Conservation (phyloP, 1,140 invertebrate species). For the Panulirus ornatus region DNA sequence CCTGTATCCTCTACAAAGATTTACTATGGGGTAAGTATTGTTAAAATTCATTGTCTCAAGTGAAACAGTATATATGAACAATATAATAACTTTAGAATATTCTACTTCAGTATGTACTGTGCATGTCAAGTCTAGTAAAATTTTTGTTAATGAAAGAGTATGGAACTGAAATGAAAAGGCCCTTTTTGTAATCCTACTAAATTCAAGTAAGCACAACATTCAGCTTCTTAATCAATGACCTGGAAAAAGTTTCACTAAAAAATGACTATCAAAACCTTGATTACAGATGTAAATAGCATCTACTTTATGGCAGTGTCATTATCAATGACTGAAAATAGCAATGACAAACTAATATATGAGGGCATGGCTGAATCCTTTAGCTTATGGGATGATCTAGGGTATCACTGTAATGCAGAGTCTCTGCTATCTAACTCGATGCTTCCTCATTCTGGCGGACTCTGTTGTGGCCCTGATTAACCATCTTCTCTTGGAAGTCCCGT, state of each 20-base stretch:
- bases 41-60: background rate
- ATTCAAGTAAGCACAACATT: background rate
- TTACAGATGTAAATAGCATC: background rate
- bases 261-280: background rate
- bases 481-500: constrained; percentile 64
- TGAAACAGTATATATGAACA: background rate
- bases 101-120: background rate
- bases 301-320: background rate
- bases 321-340: background rate
- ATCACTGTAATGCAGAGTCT: background rate
- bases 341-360: background rate
- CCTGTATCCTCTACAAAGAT: background rate
- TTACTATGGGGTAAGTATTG: background rate
- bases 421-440: background rate
- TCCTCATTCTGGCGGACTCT: constrained; percentile 43
- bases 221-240: background rate
- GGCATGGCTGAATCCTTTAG: background rate
- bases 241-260: background rate
- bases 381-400: background rate
- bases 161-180: background rate
- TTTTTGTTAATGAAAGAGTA: background rate
- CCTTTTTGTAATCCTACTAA: background rate
- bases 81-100: background rate
- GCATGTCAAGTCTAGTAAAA: background rate
- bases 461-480: constrained; percentile 55